Conservation (phyloP, 2,888 invertebrate genomes). For the Heliconius aoede region DNA sequence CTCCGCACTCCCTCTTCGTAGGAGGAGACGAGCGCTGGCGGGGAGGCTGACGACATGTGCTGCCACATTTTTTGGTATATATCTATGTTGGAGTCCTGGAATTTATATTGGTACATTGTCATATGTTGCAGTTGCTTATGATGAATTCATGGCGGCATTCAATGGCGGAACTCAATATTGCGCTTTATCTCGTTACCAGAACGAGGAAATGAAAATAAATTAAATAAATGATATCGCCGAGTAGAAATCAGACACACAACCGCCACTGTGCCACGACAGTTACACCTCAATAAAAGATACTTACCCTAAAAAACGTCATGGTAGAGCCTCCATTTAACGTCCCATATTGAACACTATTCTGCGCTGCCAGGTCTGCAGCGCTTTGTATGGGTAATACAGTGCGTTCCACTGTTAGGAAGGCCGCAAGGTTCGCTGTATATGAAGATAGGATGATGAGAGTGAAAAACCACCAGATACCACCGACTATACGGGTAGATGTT, state of each 20-base stretch:
- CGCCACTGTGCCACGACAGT: no score
- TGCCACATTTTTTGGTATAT: constrained; percentile 98
- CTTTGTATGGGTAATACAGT: constrained; percentile 98
- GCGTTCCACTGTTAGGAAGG: constrained; percentile 98
- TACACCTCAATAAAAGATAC: constrained; percentile 38
- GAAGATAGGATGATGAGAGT: constrained; percentile 99
- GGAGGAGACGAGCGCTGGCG: constrained; percentile 92
- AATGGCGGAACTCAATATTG: no score
- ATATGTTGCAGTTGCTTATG: no score
- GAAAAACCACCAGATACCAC: constrained; percentile 99
- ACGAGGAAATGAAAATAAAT: no score
- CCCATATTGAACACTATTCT: constrained; percentile 96
- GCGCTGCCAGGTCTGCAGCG: constrained; percentile 97
- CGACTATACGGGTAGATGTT: constrained; percentile 96
- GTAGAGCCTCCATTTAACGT: constrained; percentile 97
- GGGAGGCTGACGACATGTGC: constrained; percentile 91
- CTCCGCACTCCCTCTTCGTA: constrained; percentile 96
- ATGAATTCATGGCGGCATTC: no score
- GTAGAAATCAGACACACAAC: no score
- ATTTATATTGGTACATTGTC: constrained; percentile 3
- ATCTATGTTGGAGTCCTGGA: constrained; percentile 93
- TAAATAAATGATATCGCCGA: no score
- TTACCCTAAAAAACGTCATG: constrained; percentile 97
- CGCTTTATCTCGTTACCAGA: no score
- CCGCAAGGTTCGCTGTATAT: constrained; percentile 98